These are phyloP conservation scores for Vireo altiloquus DNA, from an alignment of 2,113 vertebrate genomes.

Conservation along the genomic window DNA sequence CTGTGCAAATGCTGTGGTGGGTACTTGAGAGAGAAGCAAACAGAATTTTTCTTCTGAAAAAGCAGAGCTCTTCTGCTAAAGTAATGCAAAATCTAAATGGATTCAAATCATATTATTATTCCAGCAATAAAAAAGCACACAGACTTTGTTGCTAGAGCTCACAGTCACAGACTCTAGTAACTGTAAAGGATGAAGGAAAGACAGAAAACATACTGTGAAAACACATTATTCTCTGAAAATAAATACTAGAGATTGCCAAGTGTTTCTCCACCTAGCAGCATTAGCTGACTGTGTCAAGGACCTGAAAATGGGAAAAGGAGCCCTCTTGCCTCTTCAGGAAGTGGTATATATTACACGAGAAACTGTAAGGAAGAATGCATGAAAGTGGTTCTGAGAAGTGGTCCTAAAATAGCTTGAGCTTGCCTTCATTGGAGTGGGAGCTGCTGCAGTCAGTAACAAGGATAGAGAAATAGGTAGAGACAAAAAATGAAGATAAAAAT, in stretches of 20 bases:
- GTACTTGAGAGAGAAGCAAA: not conserved
- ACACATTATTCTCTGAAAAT: conserved; percentile 66
- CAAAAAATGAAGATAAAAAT: not conserved
- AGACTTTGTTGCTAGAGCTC: conserved; percentile 66
- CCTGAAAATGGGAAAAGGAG: conserved; percentile 23
- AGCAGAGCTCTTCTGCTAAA: not conserved
- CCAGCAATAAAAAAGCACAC: conserved; percentile 50
- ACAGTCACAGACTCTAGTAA: conserved; percentile 52
- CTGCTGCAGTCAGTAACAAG: not conserved
- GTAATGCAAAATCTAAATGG: conserved; percentile 35
- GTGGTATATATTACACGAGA: not conserved
- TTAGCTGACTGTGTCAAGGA: conserved; percentile 58
- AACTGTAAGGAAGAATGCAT: not conserved
- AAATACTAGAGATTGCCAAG: conserved; percentile 60
- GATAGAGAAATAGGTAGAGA: not conserved
- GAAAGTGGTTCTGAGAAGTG: not conserved
- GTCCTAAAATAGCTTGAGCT: conserved; percentile 24
- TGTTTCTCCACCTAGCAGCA: conserved; percentile 50
- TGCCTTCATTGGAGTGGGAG: not conserved
- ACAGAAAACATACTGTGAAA: conserved; percentile 65
- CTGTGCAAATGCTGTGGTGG: not conserved
- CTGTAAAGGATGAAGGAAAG: conserved; percentile 59
- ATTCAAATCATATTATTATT: conserved; percentile 60
- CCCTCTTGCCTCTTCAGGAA: conserved; percentile 7
- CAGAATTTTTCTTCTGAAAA: not conserved